Evolutionary conservation across 2,888 invertebrate genomes (phyloP).

Genomic region (Anoncus sp.): DNA sequence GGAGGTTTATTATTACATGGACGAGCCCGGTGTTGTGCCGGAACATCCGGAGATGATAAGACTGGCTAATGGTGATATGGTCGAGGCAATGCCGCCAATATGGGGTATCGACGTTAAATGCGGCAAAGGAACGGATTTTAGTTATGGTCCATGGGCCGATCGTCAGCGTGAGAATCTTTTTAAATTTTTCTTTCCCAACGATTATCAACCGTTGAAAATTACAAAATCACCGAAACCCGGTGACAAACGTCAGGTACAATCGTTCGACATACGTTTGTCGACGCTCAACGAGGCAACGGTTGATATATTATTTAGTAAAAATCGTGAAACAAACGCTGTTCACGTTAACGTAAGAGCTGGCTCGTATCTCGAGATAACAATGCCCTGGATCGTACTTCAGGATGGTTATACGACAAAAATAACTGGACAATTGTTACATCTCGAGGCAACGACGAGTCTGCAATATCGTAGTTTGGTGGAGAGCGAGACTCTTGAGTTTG

Average conservation of each 20-base stretch:
- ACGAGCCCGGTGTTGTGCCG: constrained; percentile 97
- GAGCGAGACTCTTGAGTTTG: constrained; percentile 97
- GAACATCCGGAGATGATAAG: constrained; percentile 95
- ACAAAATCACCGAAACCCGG: constrained; percentile 94
- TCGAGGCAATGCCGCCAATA: constrained; percentile 96
- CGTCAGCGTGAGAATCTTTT: constrained; percentile 97
- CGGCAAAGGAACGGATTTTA: constrained; percentile 97
- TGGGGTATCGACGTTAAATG: constrained; percentile 98
- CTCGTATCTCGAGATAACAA: constrained; percentile 97
- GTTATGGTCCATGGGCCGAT: constrained; percentile 99
- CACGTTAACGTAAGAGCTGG: constrained; percentile 98
- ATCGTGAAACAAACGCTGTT: constrained; percentile 97
- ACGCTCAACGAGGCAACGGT: constrained; percentile 97
- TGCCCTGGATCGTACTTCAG: constrained; percentile 96
- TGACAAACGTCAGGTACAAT: constrained; percentile 94
- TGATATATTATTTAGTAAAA: constrained; percentile 98
- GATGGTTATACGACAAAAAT: constrained; percentile 96
- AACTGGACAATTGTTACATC: constrained; percentile 95
- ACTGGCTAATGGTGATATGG: constrained; percentile 96
- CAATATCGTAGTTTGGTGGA: constrained; percentile 96
- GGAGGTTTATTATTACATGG: constrained; percentile 98
- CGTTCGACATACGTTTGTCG: constrained; percentile 96
- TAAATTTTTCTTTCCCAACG: constrained; percentile 97
- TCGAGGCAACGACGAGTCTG: constrained; percentile 98
- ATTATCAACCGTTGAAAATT: constrained; percentile 91